phyloP scores from a whole-genome alignment of 1,140 invertebrate species.

The Odontomachus brunneus region DNA sequence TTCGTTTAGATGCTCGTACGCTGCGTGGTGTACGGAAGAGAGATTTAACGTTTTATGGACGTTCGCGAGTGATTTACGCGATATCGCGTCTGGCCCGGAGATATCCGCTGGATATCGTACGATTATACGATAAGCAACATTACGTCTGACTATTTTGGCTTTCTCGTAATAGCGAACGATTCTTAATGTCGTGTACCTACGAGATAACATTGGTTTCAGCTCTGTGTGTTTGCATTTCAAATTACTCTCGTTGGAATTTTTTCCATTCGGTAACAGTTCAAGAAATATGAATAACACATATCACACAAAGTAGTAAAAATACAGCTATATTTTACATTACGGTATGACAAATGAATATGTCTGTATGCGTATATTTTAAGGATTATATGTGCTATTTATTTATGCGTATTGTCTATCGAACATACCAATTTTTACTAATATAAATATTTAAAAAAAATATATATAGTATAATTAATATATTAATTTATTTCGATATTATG shows the following conservation, averaged over 20 bases:
- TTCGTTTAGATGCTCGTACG: conserved; percentile 15
- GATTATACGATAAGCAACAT: conserved; percentile 11
- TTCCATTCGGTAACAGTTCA: too few relatives aligned
- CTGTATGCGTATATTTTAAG: too few relatives aligned
- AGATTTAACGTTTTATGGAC: conserved; percentile 54
- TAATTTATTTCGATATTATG: too few relatives aligned
- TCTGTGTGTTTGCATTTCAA: conserved; percentile 5
- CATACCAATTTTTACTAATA: too few relatives aligned
- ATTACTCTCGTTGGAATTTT: conserved; percentile 6
- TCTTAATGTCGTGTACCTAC: background rate
- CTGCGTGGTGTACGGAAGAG: conserved; percentile 32
- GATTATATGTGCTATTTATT: too few relatives aligned
- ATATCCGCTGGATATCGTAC: background rate
- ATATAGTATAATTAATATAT: too few relatives aligned
- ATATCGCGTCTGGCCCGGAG: conserved; percentile 15
- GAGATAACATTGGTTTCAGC: background rate
- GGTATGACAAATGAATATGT: background rate
- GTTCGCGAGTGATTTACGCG: conserved; percentile 54
- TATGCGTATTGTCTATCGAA: too few relatives aligned
- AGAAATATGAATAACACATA: too few relatives aligned
- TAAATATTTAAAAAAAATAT: too few relatives aligned
- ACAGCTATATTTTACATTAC: too few relatives aligned
- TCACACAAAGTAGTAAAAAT: too few relatives aligned
- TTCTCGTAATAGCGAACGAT: background rate
- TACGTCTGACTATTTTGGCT: background rate